Conservation (phyloP, 2,888 invertebrate species). For the Leptura quadrifasciata region DNA sequence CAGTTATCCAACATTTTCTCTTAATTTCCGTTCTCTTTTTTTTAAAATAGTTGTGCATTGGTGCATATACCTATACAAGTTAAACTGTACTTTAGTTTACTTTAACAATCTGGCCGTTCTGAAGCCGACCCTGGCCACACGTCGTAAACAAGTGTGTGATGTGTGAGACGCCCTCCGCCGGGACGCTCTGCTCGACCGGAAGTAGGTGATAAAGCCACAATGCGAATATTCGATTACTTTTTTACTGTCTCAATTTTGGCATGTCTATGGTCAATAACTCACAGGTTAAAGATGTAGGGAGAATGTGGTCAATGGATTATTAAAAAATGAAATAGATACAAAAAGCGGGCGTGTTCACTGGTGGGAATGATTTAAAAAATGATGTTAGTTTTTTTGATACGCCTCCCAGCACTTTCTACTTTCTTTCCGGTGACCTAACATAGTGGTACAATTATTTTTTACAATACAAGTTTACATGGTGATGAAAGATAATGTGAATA, state of each 20-base stretch:
- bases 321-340: slow-evolving; percentile 36
- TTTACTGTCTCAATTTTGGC: slow-evolving; percentile 54
- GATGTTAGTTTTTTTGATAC: neutral
- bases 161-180: slow-evolving; percentile 44
- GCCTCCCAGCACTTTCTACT: neutral
- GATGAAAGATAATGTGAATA: neutral
- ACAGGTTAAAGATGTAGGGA: slow-evolving; percentile 34
- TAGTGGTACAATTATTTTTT: slow-evolving; percentile 1
- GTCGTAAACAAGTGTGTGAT: slow-evolving; percentile 60
- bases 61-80: no score
- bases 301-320: slow-evolving; percentile 41
- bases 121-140: slow-evolving; percentile 44
- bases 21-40: no score
- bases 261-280: slow-evolving; percentile 49
- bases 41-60: no score
- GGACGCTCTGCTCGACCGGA: slow-evolving; percentile 64
- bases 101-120: neutral
- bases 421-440: slow-evolving; percentile 13
- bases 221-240: slow-evolving; percentile 67
- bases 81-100: no score
- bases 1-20: no score
- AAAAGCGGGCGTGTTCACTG: slow-evolving; percentile 13
- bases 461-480: no score
- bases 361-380: slow-evolving; percentile 37
- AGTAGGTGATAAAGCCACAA: slow-evolving; percentile 65